Evolutionary conservation across 2,888 invertebrate species (phyloP).

Genomic region (Ernsta delagoae): DNA sequence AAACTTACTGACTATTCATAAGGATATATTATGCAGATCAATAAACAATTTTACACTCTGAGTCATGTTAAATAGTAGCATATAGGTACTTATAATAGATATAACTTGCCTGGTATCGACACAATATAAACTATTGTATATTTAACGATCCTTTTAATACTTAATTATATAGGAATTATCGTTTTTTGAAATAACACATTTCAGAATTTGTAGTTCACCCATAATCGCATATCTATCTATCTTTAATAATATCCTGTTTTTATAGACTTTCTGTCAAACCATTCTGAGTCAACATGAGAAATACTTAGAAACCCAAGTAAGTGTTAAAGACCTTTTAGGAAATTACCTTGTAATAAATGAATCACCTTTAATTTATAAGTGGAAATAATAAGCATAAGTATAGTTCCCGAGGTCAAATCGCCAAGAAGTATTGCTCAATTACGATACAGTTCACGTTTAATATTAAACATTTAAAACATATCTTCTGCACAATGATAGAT

Average conservation of each 20-base stretch:
- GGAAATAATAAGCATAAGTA: conserved; percentile 12
- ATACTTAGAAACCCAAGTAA: conserved; percentile 5
- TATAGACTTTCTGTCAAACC: background rate
- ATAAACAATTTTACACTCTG: conserved; percentile 5
- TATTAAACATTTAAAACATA: too few relatives aligned
- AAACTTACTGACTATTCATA: conserved; percentile 14
- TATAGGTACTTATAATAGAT: too few relatives aligned
- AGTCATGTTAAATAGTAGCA: background rate
- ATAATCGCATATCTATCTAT: too few relatives aligned
- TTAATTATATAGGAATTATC: too few relatives aligned
- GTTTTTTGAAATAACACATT: background rate
- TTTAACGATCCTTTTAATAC: too few relatives aligned
- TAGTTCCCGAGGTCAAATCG: conserved; percentile 8
- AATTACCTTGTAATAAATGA: conserved; percentile 14
- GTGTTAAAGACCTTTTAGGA: conserved; percentile 20
- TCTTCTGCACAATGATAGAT: too few relatives aligned
- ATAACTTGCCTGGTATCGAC: too few relatives aligned
- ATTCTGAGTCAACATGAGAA: conserved; percentile 3
- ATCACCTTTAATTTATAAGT: conserved; percentile 10
- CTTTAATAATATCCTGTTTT: background rate
- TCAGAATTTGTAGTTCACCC: too few relatives aligned
- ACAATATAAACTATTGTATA: too few relatives aligned
- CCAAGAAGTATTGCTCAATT: background rate
- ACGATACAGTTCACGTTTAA: background rate
- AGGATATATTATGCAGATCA: conserved; percentile 14